Evolutionary conservation across 1,140 invertebrate species (phyloP).

Genomic region (Mizuhopecten yessoensis): DNA sequence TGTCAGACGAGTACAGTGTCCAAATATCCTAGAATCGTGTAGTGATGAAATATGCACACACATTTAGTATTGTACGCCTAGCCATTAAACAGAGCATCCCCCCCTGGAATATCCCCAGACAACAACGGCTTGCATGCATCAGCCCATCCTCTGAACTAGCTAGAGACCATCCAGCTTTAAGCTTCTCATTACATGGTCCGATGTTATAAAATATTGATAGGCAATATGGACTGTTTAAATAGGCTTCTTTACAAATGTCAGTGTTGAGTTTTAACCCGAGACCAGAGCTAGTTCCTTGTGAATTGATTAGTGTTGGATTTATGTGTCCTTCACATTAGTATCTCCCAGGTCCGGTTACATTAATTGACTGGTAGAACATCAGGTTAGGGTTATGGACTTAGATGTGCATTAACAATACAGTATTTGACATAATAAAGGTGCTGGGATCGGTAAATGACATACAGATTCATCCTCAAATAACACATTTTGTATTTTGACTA

Average conservation of each 20-base stretch:
- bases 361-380: no score
- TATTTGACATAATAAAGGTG: no score
- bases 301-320: not conserved
- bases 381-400: no score
- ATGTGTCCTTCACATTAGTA: not conserved
- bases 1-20: not conserved
- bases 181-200: not conserved
- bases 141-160: not conserved
- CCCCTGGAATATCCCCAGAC: not conserved
- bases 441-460: no score
- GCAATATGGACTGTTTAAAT: not conserved
- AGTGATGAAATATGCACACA: no score
- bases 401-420: no score
- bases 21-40: no score
- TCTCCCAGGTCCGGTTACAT: not conserved
- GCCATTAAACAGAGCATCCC: not conserved
- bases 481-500: no score
- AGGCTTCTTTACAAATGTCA: not conserved
- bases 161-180: not conserved
- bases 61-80: no score
- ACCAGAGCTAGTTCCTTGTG: no score
- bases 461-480: no score
- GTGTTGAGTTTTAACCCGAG: no score
- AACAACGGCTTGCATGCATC: not conserved
- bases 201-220: slow-evolving; percentile 6